Base-by-base conservation (phyloP, 2,113 vertebrate species). In the Recurvirostra avosetta region DNA sequence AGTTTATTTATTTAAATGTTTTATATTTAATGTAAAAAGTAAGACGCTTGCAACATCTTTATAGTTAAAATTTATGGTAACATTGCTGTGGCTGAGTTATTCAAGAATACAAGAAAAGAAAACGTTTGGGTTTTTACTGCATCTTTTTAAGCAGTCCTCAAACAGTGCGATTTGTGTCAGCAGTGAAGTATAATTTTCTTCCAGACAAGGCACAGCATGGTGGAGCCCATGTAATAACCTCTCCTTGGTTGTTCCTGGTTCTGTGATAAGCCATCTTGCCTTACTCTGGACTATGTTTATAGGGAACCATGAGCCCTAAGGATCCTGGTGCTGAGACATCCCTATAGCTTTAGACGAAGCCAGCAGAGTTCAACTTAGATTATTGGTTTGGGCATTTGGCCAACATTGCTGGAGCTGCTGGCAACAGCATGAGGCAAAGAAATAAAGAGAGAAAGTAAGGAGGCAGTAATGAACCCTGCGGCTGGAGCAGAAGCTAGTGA, bases 41-140 rank as follows among this genome's bases (percentile, higher is more conserved):
- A 73, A 50, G 25, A 67, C 63, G 12, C 22, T 87, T 87, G 14
- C 16, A 71, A 32, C 34, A 32, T 67, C n/a, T 77, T 84, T 45
- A 12, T 11, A 49, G 21, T 77, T 77, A 91, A 53, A 66, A 22
- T 84, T 77, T 67, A n/a, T 38, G 22, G 6, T 52, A 68, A 16
- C 10, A 10, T 80, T 56, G 36, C n/a, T 63, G 12, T 61, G 22
- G 9, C 32, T 53, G 38, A 71, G 12, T 56, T 65, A 59, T 43
- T 80, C 13, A 58, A 85, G 45, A 87, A 81, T 38, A 62, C 7
- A 58, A 58, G 40, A 70, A 76, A 87, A n/a, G 1, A 45, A 68
- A 80, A 45, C 0, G 0, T 19, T 9, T 7, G 21, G 0, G 0
- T 32, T 89, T 82, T 61, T 59, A 11, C 7, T 56, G 4, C 12